These are phyloP conservation scores for Cantharis rufa DNA, from an alignment of 2,888 invertebrate species.

Conservation along the genomic window DNA sequence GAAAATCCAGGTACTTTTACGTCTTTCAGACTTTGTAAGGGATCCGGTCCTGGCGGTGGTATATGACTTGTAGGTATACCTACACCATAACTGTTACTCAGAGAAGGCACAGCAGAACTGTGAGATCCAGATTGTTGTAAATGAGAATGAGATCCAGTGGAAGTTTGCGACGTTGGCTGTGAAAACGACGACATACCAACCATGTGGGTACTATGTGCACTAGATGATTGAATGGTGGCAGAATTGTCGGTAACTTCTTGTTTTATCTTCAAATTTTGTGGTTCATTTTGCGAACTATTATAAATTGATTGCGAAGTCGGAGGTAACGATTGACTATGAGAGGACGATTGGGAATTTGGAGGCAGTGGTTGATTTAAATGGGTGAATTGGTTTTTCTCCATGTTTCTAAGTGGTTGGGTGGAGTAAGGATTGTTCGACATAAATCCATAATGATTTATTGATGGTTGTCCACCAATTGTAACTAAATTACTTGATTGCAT, in stretches of 20 bases:
- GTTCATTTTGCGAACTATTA: slow-evolving; percentile 59
- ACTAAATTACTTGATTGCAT: slow-evolving; percentile 65
- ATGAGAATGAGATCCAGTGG: slow-evolving; percentile 5
- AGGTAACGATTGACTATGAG: slow-evolving; percentile 7
- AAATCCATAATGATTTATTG: slow-evolving; percentile 66
- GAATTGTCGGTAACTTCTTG: slow-evolving; percentile 64
- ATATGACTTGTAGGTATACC: slow-evolving; percentile 13
- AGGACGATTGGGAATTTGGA: background rate
- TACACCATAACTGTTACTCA: slow-evolving; percentile 16
- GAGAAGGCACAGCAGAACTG: slow-evolving; percentile 4
- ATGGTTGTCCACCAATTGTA: slow-evolving; percentile 61
- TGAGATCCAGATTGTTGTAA: slow-evolving; percentile 3
- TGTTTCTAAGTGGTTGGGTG: slow-evolving; percentile 44
- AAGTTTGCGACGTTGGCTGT: slow-evolving; percentile 1
- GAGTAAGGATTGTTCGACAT: slow-evolving; percentile 55
- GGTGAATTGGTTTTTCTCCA: slow-evolving; percentile 37
- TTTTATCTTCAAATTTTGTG: slow-evolving; percentile 74
- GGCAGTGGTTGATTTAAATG: slow-evolving; percentile 14
- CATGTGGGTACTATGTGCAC: slow-evolving; percentile 2
- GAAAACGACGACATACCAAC: slow-evolving; percentile 12
- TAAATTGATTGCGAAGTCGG: slow-evolving; percentile 31
- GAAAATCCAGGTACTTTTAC: slow-evolving; percentile 78
- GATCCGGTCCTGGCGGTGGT: slow-evolving; percentile 58
- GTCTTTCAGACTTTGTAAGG: slow-evolving; percentile 77
- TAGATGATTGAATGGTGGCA: slow-evolving; percentile 26